Percentiles rank a stretch among this genome's conserved stretches.
Conservation (phyloP, 1,140 invertebrate species). For the Scylla paramamosain region DNA sequence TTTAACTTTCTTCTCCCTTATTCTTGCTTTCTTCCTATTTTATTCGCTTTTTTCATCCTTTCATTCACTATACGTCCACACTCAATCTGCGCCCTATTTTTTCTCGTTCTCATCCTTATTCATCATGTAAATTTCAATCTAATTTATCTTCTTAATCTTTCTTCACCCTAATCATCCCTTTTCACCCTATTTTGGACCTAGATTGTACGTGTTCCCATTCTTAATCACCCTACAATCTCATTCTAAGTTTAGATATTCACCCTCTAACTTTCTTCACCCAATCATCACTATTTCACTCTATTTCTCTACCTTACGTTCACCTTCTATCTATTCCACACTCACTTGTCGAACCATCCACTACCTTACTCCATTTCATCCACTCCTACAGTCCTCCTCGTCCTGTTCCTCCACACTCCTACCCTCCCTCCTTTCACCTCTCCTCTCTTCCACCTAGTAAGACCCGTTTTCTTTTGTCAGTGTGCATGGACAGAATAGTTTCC, state of each 20-base stretch:
- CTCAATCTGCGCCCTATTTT: background rate
- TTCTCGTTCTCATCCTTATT: background rate
- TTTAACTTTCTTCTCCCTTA: background rate
- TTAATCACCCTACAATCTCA: background rate
- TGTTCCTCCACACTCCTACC: too few relatives aligned
- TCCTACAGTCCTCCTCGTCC: too few relatives aligned
- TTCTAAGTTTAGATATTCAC: background rate
- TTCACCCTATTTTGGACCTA: background rate
- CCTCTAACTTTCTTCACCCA: background rate
- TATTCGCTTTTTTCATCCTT: background rate
- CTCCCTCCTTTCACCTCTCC: background rate
- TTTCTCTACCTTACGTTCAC: too few relatives aligned
- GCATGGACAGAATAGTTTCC: too few relatives aligned
- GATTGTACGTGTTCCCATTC: too few relatives aligned
- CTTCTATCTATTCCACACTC: too few relatives aligned
- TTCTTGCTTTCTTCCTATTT: background rate
- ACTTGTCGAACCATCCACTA: too few relatives aligned
- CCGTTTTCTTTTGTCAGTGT: background rate
- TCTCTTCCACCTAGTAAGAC: background rate
- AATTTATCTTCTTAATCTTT: background rate
- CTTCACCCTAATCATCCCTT: background rate
- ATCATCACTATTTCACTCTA: too few relatives aligned
- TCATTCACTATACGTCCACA: background rate
- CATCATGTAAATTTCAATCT: too few relatives aligned
- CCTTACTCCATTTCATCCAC: too few relatives aligned